Evolutionary conservation across 2,113 vertebrate species (phyloP), one percentile per base, ranked within the genome.

Genomic region (Dicerorhinus sumatrensis): DNA sequence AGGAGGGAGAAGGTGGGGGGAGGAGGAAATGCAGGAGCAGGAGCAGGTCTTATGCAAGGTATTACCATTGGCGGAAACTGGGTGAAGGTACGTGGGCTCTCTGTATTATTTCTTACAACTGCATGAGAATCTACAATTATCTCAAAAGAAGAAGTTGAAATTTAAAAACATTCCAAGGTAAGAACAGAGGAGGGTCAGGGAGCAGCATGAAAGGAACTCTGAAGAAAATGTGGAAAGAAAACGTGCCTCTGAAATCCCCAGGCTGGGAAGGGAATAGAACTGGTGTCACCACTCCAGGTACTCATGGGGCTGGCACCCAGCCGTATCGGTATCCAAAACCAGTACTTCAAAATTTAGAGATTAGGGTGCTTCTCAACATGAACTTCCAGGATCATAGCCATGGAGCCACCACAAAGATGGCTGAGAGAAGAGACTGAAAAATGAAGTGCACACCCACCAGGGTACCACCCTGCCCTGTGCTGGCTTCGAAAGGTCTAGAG

Each of bases 181-280:
- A 83, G 80, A 48, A 31, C 2, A 5, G 56, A 63, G 39, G 65
- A 92, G 20, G 17, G 63, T 39, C 56, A 60, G 36, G 25, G 54
- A 73, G 54, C 54, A 29, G 56, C 33, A 29, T 1, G 56, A 51
- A 63, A 63, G 67, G 25, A 9, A n/a, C 69, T 82, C 0, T 4
- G 42, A 75, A 92, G 51, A 69, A 69, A 73, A 33, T 3, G 21
- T 21, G 3, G n/a, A 39, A 65, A 21, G 67, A n/a, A 56, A 25
- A 18, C 4, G 1, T 3, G 36, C 62, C 79, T 10, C 0, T 27
- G 54, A 46, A 46, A 48, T n/a, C 39, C 17, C 67, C 11, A 1
- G 6, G 51, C 39, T 0, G 17, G 79, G 27, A 42, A 48, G 36
- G 54, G 54, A 63, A 39, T 25, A 60, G 51, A 48, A 29, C 33